Evolutionary conservation across 2,888 invertebrate species (phyloP), one percentile per base, ranked within the genome.

Genomic region (Ariolimax columbianus): DNA sequence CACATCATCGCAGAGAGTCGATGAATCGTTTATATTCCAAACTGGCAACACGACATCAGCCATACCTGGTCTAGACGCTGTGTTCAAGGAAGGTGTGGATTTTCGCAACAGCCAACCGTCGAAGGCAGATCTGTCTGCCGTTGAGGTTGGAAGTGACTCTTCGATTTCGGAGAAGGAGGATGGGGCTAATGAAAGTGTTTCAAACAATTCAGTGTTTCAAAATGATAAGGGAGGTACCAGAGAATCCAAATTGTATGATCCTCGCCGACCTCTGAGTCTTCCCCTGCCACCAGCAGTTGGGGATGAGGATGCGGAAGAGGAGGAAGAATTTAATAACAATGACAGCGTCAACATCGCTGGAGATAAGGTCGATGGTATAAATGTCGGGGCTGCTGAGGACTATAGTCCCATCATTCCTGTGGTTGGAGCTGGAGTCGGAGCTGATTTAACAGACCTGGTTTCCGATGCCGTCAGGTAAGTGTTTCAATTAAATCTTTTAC

Each of bases 211-310:
- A 55, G 33, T 33, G 19, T 19, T n/a, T 38, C 66, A 68, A 14
- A 82, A 75, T 30, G 75, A 73, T 26, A 75, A 68, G 30, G 63
- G 33, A 6, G 38, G 47, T 43, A 72, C 77, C 3, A 80, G 47
- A 70, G 82, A 84, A 33, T 55, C 84, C 2, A 77, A n/a, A 43
- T 43, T 77, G 9, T 55, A 40, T 26, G 80, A 51, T 47, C 77
- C 77, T 47, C 75, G 77, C 40, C 77, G 83, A 9, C 87, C 87
- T 19, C 84, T 87, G 30, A 87, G 87, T 68, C 75, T 87, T 3
- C 87, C 87, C 2, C 73, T 87, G 33, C 87, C 87, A 33, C 87
- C 86, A 0, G 75, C 83, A 0, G 47, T 86, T 30, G 82, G 82
- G 0, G 72, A 73, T 19, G 79, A 72, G 7, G 87, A 86, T 38